A percentile compares a stretch with the other conserved stretches of the same genome.
phyloP scores from a whole-genome alignment of 2,888 invertebrate species.

The Ochlodes sylvanus region DNA sequence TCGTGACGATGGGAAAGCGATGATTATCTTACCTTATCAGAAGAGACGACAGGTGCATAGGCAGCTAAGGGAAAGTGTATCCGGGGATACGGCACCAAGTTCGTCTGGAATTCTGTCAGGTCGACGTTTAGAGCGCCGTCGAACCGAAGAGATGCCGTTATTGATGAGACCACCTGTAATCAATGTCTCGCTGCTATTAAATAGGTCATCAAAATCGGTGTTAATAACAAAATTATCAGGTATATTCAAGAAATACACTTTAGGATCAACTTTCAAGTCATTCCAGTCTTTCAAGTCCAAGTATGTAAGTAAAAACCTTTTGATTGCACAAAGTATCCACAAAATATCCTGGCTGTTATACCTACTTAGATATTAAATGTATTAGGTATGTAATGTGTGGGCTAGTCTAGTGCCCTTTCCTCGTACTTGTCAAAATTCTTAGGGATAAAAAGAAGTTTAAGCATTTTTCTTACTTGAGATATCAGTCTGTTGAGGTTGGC shows the following conservation, averaged over 20 bases:
- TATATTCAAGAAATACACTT: no score
- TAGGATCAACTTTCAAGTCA: no score
- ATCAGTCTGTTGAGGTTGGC: constrained; percentile 94
- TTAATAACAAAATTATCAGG: not conserved
- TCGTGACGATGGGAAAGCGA: no score
- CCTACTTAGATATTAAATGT: no score
- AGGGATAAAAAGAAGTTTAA: not conserved
- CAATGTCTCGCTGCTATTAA: not conserved
- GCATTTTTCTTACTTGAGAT: constrained; percentile 84
- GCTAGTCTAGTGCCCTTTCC: no score
- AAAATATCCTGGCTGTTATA: no score
- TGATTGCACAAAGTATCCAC: no score
- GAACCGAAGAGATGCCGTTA: constrained; percentile 94
- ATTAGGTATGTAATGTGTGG: no score
- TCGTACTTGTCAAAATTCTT: no score
- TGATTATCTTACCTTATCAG: constrained; percentile 86
- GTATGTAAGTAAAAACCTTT: no score
- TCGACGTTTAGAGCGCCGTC: constrained; percentile 96
- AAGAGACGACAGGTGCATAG: constrained; percentile 90
- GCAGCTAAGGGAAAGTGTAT: constrained; percentile 94
- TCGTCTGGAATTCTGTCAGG: constrained; percentile 96
- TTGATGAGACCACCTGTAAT: constrained; percentile 90
- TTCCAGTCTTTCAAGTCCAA: no score
- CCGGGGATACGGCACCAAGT: constrained; percentile 95
- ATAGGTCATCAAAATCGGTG: no score